Conservation (phyloP, 2,888 invertebrate genomes). For the Vandiemenella viatica region DNA sequence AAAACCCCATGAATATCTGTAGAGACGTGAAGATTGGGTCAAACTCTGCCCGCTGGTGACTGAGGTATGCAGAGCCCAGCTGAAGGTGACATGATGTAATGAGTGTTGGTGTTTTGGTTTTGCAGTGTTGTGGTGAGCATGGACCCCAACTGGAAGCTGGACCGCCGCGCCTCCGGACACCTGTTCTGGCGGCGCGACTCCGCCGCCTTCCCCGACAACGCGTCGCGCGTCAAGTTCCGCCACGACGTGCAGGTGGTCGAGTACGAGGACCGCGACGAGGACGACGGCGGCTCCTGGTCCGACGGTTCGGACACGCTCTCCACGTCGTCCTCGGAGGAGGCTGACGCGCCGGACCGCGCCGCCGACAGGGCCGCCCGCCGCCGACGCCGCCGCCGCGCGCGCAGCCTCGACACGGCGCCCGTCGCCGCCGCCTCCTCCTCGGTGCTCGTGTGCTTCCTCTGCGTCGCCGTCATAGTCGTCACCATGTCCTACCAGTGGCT, state of each 20-base stretch:
- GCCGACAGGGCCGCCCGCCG: background rate
- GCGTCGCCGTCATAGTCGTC: background rate
- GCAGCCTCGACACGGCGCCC: background rate
- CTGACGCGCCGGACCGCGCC: background rate
- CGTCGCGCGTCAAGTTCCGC: constrained; percentile 33
- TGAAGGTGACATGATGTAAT: too few relatives aligned
- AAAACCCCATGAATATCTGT: too few relatives aligned
- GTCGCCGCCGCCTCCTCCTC: background rate
- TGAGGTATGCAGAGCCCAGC: too few relatives aligned
- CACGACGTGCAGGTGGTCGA: constrained; percentile 39
- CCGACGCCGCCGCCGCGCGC: background rate
- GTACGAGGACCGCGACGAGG: constrained; percentile 18
- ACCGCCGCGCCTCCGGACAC: constrained; percentile 26
- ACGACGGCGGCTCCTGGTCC: background rate
- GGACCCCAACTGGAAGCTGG: constrained; percentile 26
- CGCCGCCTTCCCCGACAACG: constrained; percentile 10
- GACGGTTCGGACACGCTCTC: too few relatives aligned
- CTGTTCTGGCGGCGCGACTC: constrained; percentile 28
- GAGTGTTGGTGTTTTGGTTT: too few relatives aligned
- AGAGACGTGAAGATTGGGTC: too few relatives aligned
- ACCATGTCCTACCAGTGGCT: constrained; percentile 1
- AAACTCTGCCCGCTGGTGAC: too few relatives aligned
- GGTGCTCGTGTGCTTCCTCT: constrained; percentile 1
- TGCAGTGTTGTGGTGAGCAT: background rate
- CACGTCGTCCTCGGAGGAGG: background rate